Evolutionary conservation across 2,888 invertebrate species (phyloP).

Genomic region (Megastigmus dorsalis): DNA sequence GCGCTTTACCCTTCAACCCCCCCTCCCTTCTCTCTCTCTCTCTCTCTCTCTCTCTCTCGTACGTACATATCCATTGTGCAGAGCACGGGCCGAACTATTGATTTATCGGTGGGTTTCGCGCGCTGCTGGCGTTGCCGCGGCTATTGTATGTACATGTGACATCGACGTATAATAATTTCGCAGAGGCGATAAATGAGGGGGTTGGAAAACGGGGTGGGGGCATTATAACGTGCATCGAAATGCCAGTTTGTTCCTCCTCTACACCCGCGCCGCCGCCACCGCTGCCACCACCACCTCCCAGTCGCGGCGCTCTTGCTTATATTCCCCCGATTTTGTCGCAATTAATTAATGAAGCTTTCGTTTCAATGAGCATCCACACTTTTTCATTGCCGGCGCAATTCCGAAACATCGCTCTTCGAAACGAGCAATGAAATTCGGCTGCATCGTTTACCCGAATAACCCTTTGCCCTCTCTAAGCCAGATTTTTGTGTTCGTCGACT

Average conservation of each 20-base stretch:
- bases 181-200: constrained; percentile 54
- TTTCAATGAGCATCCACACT: constrained; percentile 44
- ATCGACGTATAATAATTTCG: constrained; percentile 56
- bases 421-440: constrained; percentile 26
- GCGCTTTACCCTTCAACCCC: too few species aligned
- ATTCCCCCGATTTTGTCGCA: constrained; percentile 43
- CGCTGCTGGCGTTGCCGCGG: not conserved
- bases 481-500: too few species aligned
- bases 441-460: too few species aligned
- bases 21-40: constrained; percentile 5
- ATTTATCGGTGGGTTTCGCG: constrained; percentile 41
- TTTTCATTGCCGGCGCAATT: constrained; percentile 20
- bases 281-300: not conserved
- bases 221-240: constrained; percentile 42
- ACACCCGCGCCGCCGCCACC: not conserved
- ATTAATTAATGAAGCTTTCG: constrained; percentile 53
- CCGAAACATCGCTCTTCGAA: constrained; percentile 16
- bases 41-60: not conserved
- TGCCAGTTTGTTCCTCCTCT: too few species aligned
- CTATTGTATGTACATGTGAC: constrained; percentile 50
- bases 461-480: too few species aligned
- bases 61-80: constrained; percentile 5
- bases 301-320: not conserved
- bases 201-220: too few species aligned
- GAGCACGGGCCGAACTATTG: constrained; percentile 34